Percentiles rank a stretch among this genome's conserved stretches.
phyloP scores from a whole-genome alignment of 2,888 invertebrate genomes.

The Heteropelma amictum region DNA sequence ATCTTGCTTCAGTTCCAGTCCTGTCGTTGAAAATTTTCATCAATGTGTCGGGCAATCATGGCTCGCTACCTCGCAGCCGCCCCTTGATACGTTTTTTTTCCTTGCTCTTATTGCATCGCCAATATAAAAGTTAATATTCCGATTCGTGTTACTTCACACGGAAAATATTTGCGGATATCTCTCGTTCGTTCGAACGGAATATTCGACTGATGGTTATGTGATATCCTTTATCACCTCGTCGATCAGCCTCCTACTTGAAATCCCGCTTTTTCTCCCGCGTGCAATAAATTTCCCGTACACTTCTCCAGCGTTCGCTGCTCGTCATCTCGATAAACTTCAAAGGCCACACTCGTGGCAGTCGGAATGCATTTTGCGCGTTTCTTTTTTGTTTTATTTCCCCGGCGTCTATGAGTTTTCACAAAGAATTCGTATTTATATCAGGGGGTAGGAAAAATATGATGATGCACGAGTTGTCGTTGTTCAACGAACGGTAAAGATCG shows the following conservation, averaged over 20 bases:
- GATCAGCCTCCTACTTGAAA: constrained; percentile 30
- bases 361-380: constrained; percentile 39
- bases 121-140: constrained; percentile 76
- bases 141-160: constrained; percentile 74
- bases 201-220: constrained; percentile 55
- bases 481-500: constrained; percentile 2
- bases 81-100: constrained; percentile 62
- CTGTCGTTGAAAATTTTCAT: constrained; percentile 75
- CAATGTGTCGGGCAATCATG: constrained; percentile 66
- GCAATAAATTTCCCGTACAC: constrained; percentile 44
- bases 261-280: constrained; percentile 7
- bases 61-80: constrained; percentile 23
- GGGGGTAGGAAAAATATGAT: background rate
- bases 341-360: constrained; percentile 26
- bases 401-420: constrained; percentile 42
- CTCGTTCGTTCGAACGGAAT: constrained; percentile 57
- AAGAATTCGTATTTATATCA: constrained; percentile 32
- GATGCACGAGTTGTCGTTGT: background rate
- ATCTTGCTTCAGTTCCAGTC: constrained; percentile 67
- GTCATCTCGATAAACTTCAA: constrained; percentile 41
- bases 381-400: background rate
- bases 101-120: constrained; percentile 65
- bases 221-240: constrained; percentile 66
- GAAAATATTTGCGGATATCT: constrained; percentile 71
- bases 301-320: constrained; percentile 26